Percentiles rank a stretch among this genome's conserved stretches.
These are phyloP conservation scores for Cheilosia impressa DNA, from an alignment of 2,888 invertebrate species.

Conservation along the genomic window DNA sequence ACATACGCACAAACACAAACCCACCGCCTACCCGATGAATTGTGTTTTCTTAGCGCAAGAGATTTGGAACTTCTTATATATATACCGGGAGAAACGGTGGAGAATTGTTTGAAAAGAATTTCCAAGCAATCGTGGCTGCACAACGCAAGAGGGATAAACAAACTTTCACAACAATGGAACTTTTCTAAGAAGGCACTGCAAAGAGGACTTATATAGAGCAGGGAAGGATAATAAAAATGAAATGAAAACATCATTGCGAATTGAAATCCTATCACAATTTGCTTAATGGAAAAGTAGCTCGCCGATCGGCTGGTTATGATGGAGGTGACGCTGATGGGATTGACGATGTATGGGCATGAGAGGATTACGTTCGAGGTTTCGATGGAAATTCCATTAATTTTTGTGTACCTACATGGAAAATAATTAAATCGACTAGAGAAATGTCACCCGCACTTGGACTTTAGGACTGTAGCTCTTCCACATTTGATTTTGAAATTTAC, in stretches of 20 bases:
- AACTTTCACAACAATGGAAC: slow-evolving; percentile 58
- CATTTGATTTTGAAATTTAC: background rate
- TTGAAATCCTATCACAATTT: slow-evolving; percentile 72
- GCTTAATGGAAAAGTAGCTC: slow-evolving; percentile 69
- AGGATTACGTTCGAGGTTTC: slow-evolving; percentile 4
- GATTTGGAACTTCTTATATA: slow-evolving; percentile 67
- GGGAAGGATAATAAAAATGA: slow-evolving; percentile 71
- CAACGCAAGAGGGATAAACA: slow-evolving; percentile 48
- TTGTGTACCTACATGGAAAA: too few relatives aligned
- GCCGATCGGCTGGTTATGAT: slow-evolving; percentile 25
- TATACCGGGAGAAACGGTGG: background rate
- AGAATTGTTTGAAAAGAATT: slow-evolving; percentile 68
- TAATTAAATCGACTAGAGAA: too few relatives aligned
- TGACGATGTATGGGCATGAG: background rate
- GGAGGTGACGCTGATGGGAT: slow-evolving; percentile 53
- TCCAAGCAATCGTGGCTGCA: slow-evolving; percentile 28
- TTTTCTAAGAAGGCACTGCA: background rate
- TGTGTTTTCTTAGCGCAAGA: slow-evolving; percentile 66
- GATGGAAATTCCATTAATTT: too few relatives aligned
- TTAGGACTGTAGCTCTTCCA: background rate
- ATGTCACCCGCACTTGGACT: too few relatives aligned
- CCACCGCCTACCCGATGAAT: background rate
- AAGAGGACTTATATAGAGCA: background rate
- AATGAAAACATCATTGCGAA: slow-evolving; percentile 74
- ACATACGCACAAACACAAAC: too few relatives aligned